phyloP scores from a whole-genome alignment of 2,888 invertebrate species.

The Eristalis intricaria region DNA sequence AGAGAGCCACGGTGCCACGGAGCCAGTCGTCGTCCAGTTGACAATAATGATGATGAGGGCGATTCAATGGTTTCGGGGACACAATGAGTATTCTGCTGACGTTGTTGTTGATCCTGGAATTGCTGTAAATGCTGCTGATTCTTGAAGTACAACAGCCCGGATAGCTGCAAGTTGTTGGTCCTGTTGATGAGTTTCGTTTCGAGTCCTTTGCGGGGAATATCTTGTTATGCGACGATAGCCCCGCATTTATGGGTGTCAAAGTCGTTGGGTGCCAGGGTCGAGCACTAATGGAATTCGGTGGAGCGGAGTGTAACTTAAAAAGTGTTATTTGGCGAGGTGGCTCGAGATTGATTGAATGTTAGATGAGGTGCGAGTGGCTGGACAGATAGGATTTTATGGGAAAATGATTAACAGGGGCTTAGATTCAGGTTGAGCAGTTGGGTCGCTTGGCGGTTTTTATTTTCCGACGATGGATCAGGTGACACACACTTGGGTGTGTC shows the following conservation, averaged over 20 bases:
- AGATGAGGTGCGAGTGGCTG: neutral
- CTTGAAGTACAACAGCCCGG: neutral
- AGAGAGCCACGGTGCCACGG: neutral
- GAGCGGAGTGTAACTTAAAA: neutral
- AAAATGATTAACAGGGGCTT: neutral
- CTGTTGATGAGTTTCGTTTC: conserved; percentile 44
- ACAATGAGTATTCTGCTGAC: conserved; percentile 34
- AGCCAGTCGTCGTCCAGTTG: conserved; percentile 19
- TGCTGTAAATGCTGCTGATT: conserved; percentile 61
- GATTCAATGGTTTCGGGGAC: conserved; percentile 39
- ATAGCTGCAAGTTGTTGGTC: conserved; percentile 29
- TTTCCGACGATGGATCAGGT: neutral
- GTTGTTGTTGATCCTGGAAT: conserved; percentile 59
- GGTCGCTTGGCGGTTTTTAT: neutral
- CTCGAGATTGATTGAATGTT: neutral
- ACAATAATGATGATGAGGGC: conserved; percentile 59
- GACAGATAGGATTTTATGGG: neutral
- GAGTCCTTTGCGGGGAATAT: neutral
- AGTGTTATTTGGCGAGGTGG: neutral
- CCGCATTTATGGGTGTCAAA: neutral
- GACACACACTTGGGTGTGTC: too few relatives aligned
- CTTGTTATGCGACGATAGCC: neutral
- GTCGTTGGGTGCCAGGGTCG: neutral
- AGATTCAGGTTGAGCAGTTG: neutral
- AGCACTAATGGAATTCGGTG: conserved; percentile 42